Base-by-base conservation (phyloP, 2,888 invertebrate species). In the Cephonodes hylas region DNA sequence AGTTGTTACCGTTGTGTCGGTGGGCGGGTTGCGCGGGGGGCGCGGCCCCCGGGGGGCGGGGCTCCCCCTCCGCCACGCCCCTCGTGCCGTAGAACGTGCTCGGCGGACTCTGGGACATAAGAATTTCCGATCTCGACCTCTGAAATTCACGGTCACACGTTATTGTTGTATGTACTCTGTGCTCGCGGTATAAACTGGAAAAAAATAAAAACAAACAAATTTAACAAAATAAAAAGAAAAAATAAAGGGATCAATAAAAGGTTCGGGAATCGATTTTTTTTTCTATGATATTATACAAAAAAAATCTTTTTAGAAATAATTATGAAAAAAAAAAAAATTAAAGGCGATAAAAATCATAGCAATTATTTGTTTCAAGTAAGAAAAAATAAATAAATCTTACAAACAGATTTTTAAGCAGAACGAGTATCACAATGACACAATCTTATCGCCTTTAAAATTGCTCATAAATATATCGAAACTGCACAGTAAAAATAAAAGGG, bases 41-140 rank as follows among this genome's bases (percentile, higher is more conserved):
- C 0, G 83, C 83, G 62, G 67, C 66, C 75, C 74, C 20, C 81
- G 72, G 57, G 31, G 67, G 23, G 66, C 65, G 63, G 62, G 62
- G n/a, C n/a, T n/a, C n/a, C n/a, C n/a, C n/a, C n/a, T n/a, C n/a
- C 44, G 27, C 38, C 15, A 6, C 15, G 13, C 25, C 27, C 25
- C 45, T 58, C 38, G 59, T 59, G 13, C 42, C 59, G 53, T 62
- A 81, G 73, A 84, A 75, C 3, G 82, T 79, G 64, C 64, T 71
- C 5, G 88, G 86, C 42, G 91, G 90, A 65, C 87, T 86, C 76
- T 86, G 87, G 60, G 89, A 88, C 88, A 89, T 86, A 70, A 87
- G 79, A 69, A 84, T 78, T 75, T 91, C 91, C 68, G 91, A 89
- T 65, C 85, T 83, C 72, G 91, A 89, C 61, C 89, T 83, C 91